phyloP scores from a whole-genome alignment of 2,888 invertebrate genomes.

The Rosalia funebris region DNA sequence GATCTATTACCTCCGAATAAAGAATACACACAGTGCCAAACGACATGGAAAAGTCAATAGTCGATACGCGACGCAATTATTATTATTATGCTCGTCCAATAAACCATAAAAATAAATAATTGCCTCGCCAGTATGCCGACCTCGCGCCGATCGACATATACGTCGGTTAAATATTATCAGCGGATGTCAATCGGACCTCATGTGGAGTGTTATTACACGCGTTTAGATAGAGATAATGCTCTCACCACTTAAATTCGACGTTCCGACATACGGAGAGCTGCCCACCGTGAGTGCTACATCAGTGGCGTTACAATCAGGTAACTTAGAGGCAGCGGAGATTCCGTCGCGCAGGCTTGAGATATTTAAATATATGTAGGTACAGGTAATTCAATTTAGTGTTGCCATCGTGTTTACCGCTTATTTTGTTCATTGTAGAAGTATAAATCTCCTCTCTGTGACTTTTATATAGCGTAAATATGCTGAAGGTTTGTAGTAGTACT shows the following conservation, averaged over 20 bases:
- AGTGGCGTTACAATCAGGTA: no score
- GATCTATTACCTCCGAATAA: constrained; percentile 11
- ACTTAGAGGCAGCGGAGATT: no score
- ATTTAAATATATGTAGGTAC: no score
- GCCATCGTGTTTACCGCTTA: no score
- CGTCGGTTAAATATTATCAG: constrained; percentile 14
- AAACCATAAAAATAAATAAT: constrained; percentile 22
- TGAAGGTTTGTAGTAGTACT: no score
- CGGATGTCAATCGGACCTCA: constrained; percentile 22
- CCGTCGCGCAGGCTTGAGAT: no score
- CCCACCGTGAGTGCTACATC: no score
- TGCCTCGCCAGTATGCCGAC: constrained; percentile 7
- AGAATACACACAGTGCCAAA: constrained; percentile 4
- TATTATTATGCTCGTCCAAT: constrained; percentile 18
- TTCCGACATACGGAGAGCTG: not conserved
- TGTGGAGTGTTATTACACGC: constrained; percentile 18
- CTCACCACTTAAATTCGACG: constrained; percentile 10
- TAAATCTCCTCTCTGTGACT: no score
- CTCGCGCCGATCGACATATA: constrained; percentile 14
- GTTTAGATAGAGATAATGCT: constrained; percentile 23
- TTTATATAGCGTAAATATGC: no score
- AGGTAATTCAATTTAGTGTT: no score
- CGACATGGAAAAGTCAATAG: constrained; percentile 16
- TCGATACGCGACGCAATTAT: not conserved
- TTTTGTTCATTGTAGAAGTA: no score